phyloP scores from a whole-genome alignment of 2,113 vertebrate genomes.

The Carlito syrichta region DNA sequence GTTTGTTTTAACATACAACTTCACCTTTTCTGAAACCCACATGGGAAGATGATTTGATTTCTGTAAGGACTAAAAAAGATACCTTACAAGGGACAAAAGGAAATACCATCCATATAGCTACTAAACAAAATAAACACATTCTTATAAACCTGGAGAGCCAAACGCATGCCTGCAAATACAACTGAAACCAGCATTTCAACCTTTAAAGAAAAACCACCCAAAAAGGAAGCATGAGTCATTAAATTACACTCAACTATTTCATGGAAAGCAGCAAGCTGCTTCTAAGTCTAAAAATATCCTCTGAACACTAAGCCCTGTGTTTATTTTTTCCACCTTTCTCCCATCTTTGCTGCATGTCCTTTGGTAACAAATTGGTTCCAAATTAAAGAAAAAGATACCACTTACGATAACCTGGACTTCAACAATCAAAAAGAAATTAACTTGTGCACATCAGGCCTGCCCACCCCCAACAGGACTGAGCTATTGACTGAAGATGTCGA shows the following conservation, averaged over 20 bases:
- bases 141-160: neutral
- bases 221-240: slow-evolving; percentile 13
- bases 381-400: neutral
- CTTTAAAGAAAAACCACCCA: slow-evolving; percentile 33
- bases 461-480: neutral
- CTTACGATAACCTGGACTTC: neutral
- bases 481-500: neutral
- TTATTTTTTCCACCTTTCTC: neutral
- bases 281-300: slow-evolving; percentile 56
- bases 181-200: neutral
- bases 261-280: slow-evolving; percentile 59
- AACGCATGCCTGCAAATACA: neutral
- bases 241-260: slow-evolving; percentile 37
- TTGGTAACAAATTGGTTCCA: neutral
- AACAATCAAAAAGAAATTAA: neutral
- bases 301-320: neutral
- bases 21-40: neutral
- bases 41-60: neutral
- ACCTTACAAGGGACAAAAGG: neutral
- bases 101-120: neutral
- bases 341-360: neutral
- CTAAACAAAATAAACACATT: slow-evolving; percentile 22
- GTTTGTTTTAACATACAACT: neutral
- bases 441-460: neutral
- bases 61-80: neutral